Conservation (phyloP, 2,113 vertebrate species). For the Callopanchax toddi region DNA sequence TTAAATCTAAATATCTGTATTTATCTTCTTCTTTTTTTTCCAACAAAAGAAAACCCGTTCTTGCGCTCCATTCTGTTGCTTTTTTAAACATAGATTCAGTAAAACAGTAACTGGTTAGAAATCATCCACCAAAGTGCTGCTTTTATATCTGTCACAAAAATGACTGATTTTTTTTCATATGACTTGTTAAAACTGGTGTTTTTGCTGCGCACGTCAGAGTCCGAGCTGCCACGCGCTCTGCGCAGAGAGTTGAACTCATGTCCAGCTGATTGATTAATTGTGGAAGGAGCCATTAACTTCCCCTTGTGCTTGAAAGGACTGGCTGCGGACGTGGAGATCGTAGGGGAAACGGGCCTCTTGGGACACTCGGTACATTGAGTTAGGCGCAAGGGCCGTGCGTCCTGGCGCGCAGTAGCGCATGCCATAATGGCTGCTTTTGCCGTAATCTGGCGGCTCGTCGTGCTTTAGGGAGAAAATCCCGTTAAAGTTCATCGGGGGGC, state of each 20-base stretch:
- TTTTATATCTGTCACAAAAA: not conserved
- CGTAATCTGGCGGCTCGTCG: conserved; percentile 94
- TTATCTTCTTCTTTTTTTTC: not conserved
- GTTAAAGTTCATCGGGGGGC: conserved; percentile 97
- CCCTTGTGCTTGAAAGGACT: conserved; percentile 93
- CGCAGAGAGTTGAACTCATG: conserved; percentile 50
- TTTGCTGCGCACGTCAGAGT: conserved; percentile 36
- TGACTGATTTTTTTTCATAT: conserved; percentile 7
- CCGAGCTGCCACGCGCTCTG: conserved; percentile 37
- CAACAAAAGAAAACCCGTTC: not conserved
- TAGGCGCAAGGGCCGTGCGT: conserved; percentile 92
- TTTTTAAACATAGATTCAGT: not conserved
- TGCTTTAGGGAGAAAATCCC: conserved; percentile 99
- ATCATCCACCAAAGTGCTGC: not conserved
- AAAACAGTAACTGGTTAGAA: not conserved
- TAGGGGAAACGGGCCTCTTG: conserved; percentile 97
- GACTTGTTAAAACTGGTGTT: conserved; percentile 9
- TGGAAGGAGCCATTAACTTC: conserved; percentile 98
- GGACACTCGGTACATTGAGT: conserved; percentile 94
- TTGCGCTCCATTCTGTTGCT: not conserved
- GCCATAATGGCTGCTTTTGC: conserved; percentile 94
- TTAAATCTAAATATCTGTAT: not conserved
- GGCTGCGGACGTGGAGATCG: conserved; percentile 97
- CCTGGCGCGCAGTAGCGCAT: conserved; percentile 97
- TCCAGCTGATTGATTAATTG: conserved; percentile 85